Evolutionary conservation across 1,140 invertebrate species (phyloP).

Genomic region (Drosophila navojoa): DNA sequence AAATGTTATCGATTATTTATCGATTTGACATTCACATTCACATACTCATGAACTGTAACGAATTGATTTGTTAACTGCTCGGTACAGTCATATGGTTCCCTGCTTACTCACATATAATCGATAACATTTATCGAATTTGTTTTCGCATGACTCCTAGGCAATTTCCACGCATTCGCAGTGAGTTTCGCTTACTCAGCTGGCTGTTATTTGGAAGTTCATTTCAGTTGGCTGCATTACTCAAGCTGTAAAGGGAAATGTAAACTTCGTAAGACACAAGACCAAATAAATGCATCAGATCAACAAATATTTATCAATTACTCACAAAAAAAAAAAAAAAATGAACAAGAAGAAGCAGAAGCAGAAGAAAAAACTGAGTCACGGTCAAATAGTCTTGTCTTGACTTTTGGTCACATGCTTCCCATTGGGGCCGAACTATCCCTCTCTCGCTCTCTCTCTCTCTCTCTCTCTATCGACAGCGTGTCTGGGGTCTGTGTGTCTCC

Average conservation of each 20-base stretch:
- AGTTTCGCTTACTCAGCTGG: conserved; percentile 32
- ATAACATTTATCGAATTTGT: conserved; percentile 2
- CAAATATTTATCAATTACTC: conserved; percentile 69
- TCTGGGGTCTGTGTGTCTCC: conserved; percentile 8
- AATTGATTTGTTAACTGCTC: not conserved
- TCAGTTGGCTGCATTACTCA: conserved; percentile 38
- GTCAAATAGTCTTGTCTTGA: conserved; percentile 40
- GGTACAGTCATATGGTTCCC: not conserved
- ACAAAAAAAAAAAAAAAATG: conserved; percentile 13
- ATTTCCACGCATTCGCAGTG: not conserved
- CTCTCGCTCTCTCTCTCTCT: not conserved
- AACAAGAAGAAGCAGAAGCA: conserved; percentile 2
- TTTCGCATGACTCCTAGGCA: not conserved
- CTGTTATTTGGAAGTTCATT: not conserved
- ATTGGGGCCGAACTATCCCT: not conserved
- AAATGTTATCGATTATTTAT: not conserved
- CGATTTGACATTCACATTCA: not conserved
- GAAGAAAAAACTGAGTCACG: conserved; percentile 65
- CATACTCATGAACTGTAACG: too few species aligned
- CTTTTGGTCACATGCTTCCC: conserved; percentile 32
- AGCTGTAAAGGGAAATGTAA: conserved; percentile 33
- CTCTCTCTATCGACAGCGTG: not conserved
- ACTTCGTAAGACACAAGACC: conserved; percentile 24
- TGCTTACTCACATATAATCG: not conserved
- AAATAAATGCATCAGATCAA: conserved; percentile 58